Conservation (phyloP, 2,888 invertebrate genomes). For the Cantharis flavilabris region DNA sequence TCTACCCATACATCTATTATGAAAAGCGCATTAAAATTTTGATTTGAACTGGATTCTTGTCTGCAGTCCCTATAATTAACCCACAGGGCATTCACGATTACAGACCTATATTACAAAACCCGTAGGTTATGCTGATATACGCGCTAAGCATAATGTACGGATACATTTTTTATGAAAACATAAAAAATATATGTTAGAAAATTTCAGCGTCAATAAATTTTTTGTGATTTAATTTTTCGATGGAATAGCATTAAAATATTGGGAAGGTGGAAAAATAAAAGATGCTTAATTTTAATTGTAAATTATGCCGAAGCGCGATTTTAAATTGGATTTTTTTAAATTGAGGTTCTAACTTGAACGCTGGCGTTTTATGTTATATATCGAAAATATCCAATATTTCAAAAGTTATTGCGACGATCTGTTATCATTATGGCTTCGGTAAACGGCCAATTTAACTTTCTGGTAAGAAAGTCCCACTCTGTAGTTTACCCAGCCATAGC, state of each 20-base stretch:
- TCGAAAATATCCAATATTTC: neutral
- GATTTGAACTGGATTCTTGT: conserved; percentile 28
- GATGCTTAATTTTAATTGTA: neutral
- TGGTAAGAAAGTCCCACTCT: neutral
- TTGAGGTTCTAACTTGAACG: neutral
- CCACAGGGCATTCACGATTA: conserved; percentile 31
- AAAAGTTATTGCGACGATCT: neutral
- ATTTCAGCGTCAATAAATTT: neutral
- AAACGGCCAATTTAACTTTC: neutral
- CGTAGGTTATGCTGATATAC: conserved; percentile 17
- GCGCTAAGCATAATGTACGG: neutral
- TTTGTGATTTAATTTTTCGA: neutral
- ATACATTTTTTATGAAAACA: neutral
- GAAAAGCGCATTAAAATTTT: conserved; percentile 26
- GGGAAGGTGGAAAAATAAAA: neutral
- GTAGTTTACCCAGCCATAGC: neutral
- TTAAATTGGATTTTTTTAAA: neutral
- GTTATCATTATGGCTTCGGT: neutral
- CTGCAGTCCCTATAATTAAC: conserved; percentile 31
- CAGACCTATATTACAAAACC: conserved; percentile 25
- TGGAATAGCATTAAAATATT: neutral
- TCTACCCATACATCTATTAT: conserved; percentile 24
- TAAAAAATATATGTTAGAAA: neutral
- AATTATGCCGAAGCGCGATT: neutral
- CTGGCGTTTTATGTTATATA: neutral